Evolutionary conservation across 2,797 vertebrate species (phyloP).

Genomic region (Podargus strigoides): DNA sequence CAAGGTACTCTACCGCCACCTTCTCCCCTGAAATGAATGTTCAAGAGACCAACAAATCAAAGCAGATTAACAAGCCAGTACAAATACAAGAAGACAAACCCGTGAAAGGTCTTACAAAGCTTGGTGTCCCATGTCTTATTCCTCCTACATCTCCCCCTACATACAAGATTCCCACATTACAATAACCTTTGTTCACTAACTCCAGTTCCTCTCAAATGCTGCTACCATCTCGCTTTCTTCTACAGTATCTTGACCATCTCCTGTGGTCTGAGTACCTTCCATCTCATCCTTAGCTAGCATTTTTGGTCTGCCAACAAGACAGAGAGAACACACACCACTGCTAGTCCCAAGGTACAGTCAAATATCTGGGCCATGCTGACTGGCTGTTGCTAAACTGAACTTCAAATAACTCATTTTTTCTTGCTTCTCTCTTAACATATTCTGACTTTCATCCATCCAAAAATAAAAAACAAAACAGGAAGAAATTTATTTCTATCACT

Average conservation of each 20-base stretch:
- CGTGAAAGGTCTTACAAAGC: background rate
- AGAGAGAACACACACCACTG: background rate
- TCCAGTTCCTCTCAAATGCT: background rate
- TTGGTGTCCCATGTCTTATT: background rate
- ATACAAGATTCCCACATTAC: background rate
- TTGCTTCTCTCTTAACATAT: background rate
- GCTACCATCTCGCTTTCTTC: background rate
- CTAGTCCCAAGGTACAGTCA: background rate
- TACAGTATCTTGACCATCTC: background rate
- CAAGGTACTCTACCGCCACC: background rate
- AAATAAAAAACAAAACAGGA: background rate
- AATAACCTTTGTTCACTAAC: background rate
- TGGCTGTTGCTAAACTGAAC: background rate
- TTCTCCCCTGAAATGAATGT: background rate
- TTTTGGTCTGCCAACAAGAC: background rate
- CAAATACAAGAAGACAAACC: no score
- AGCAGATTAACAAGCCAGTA: background rate
- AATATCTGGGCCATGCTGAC: background rate
- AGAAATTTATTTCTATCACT: background rate
- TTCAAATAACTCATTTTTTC: background rate
- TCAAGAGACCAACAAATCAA: background rate
- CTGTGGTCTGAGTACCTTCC: background rate
- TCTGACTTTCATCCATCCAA: background rate
- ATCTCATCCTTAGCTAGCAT: background rate
- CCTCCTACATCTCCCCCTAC: background rate